Evolutionary conservation across 2,888 invertebrate genomes (phyloP), one percentile per base, ranked within the genome.

Genomic region (Eutolmus rufibarbis): DNA sequence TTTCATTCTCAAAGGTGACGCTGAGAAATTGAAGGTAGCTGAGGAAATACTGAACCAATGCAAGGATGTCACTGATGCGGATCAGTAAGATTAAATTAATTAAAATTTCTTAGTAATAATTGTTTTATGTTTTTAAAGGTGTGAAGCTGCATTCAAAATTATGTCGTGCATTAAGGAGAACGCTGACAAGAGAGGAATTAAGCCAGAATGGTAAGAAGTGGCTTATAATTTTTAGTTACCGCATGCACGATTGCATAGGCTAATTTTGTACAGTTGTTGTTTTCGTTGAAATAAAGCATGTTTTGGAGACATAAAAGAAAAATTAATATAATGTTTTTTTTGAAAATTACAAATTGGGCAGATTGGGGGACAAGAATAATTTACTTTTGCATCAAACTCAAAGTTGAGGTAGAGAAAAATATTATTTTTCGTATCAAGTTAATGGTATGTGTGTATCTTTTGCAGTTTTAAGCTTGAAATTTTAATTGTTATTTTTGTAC

Each of bases 51-150:
- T 90, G 1, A 90, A 90, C 1, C 89, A 88, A 0, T 92, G 92
- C 77, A 89, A 87, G n/a, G 88, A 19, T 37, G 88, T 90, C 34
- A 90, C 90, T n/a, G 90, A 91, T n/a, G 91, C 90, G 28, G 92
- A 92, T 89, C 91, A 91, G 92, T 92, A 89, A 91, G 91, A 89
- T 28, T 51, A 8, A 43, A 79, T 16, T 43, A 7, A 51, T 51
- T 51, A n/a, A 51, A n/a, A 51, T 51, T n/a, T 7, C 1, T 16
- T 2, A 51, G n/a, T 51, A 8, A 19, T 1, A 51, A 51, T 16
- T 0, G 2, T 51, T 51, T 51, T 51, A 16, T 14, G 1, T 76
- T 37, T 5, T 37, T 37, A 34, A 66, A 66, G 76, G 19, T 76
- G 76, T 19, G 76, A 76, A 76, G 37, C 76, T 34, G 76, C 76